Conservation (phyloP, 2,888 invertebrate genomes). For the Papilio elwesi region DNA sequence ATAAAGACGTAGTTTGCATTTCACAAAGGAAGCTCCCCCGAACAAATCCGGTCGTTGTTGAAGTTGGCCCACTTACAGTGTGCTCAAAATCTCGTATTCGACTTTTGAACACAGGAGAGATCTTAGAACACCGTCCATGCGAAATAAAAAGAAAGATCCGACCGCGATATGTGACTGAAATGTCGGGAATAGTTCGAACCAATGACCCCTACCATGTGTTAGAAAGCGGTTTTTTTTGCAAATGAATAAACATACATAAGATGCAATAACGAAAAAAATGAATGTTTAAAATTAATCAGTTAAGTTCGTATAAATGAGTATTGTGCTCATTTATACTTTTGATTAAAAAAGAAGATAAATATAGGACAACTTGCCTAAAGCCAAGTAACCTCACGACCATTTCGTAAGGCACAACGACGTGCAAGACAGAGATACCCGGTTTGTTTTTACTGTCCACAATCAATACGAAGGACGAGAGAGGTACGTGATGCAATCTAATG, state of each 20-base stretch:
- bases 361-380: too few species aligned
- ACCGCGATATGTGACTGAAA: conserved; percentile 52
- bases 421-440: too few species aligned
- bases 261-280: not conserved
- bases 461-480: too few species aligned
- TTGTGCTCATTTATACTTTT: too few species aligned
- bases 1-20: conserved; percentile 33
- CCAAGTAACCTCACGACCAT: too few species aligned
- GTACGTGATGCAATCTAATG: too few species aligned
- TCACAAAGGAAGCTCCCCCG: conserved; percentile 37
- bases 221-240: not conserved
- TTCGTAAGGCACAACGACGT: too few species aligned
- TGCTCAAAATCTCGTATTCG: conserved; percentile 44
- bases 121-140: conserved; percentile 48
- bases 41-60: conserved; percentile 38
- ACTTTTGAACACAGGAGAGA: conserved; percentile 42
- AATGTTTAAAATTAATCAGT: not conserved
- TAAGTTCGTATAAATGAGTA: too few species aligned
- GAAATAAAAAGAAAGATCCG: conserved; percentile 49
- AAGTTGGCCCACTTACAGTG: conserved; percentile 52
- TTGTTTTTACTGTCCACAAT: too few species aligned
- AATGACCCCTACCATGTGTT: conserved; percentile 47
- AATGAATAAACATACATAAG: not conserved
- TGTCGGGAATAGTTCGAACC: conserved; percentile 43
- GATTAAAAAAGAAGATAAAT: too few species aligned